These are phyloP conservation scores for Hippocampus mohnikei DNA, from an alignment of 2,113 vertebrate species.

Conservation along the genomic window DNA sequence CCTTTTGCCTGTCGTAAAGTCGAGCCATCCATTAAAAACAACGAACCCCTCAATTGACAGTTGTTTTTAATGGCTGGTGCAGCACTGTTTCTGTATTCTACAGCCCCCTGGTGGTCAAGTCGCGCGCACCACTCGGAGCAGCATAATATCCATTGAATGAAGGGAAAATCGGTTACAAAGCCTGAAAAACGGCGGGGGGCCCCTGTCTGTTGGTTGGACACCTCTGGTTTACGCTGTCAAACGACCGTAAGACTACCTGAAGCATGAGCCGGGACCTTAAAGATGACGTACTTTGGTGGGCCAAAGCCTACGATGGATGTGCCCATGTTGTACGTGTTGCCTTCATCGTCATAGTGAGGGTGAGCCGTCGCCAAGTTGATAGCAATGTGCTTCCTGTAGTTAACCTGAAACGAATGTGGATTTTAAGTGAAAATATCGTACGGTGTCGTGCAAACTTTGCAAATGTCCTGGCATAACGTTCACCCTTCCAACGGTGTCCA, in stretches of 20 bases:
- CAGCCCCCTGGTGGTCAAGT: no score
- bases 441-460: not conserved
- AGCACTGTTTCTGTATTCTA: no score
- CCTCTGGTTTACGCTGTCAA: no score
- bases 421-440: not conserved
- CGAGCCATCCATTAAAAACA: no score
- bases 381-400: constrained; percentile 84
- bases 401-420: constrained; percentile 64
- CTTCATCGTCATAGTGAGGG: constrained; percentile 87
- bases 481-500: constrained; percentile 87
- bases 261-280: constrained; percentile 78
- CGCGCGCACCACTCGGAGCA: no score
- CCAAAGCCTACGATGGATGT: constrained; percentile 83
- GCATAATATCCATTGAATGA: not conserved
- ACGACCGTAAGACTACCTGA: constrained; percentile 67
- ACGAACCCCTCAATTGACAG: no score
- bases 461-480: not conserved
- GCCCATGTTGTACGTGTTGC: constrained; percentile 90
- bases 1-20: no score
- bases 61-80: no score
- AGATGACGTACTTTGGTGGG: constrained; percentile 84
- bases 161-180: not conserved
- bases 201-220: not conserved
- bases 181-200: no score
- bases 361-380: constrained; percentile 87